phyloP scores from a whole-genome alignment of 2,888 invertebrate genomes.

The Cyclophora albipunctata region DNA sequence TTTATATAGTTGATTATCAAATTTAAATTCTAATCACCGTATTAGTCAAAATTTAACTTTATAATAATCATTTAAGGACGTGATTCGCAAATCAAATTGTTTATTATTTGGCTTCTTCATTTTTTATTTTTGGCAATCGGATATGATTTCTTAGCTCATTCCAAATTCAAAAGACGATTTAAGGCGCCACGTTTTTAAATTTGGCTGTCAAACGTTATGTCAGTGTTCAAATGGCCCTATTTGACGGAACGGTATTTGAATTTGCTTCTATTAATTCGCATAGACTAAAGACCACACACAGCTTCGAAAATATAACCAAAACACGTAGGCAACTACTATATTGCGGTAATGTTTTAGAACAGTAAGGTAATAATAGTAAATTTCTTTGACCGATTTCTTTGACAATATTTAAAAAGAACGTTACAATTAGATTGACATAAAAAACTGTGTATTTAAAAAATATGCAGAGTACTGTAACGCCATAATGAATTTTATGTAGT shows the following conservation, averaged over 20 bases:
- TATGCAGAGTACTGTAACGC: no score
- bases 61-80: not conserved
- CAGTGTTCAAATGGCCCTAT: not conserved
- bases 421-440: no score
- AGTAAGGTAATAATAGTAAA: no score
- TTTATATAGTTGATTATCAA: constrained; percentile 21
- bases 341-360: no score
- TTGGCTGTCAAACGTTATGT: constrained; percentile 9
- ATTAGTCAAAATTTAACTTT: constrained; percentile 55
- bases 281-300: no score
- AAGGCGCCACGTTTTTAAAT: constrained; percentile 26
- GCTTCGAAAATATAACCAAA: no score
- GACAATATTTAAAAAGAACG: no score
- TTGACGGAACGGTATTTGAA: not conserved
- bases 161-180: constrained; percentile 34
- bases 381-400: no score
- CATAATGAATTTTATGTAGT: no score
- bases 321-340: no score
- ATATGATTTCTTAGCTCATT: constrained; percentile 36
- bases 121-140: constrained; percentile 42
- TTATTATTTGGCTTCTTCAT: constrained; percentile 27
- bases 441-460: no score
- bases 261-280: no score
- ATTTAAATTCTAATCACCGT: constrained; percentile 52
- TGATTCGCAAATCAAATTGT: constrained; percentile 37